Conservation (phyloP, 2,113 vertebrate species). For the Urocynchramus pylzowi region DNA sequence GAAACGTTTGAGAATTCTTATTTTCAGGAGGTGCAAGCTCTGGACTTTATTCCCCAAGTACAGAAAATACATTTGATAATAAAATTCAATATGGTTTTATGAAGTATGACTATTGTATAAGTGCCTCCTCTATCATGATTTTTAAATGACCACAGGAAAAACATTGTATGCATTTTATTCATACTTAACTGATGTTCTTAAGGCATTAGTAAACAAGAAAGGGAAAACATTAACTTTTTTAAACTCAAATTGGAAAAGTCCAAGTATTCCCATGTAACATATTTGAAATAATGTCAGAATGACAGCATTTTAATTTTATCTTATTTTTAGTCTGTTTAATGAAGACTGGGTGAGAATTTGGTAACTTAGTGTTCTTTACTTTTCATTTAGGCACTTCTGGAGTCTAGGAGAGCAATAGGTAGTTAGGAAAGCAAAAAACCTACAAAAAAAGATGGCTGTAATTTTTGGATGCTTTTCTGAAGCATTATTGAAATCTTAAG, state of each 20-base stretch:
- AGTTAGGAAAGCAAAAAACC: neutral
- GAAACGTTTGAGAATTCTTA: neutral
- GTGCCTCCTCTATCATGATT: neutral
- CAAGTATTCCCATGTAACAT: neutral
- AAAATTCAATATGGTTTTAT: neutral
- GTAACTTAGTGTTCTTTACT: neutral
- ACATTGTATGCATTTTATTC: neutral
- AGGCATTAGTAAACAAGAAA: neutral
- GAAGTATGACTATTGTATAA: neutral
- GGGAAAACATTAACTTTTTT: neutral
- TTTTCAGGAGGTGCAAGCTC: neutral
- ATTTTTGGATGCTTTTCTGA: neutral
- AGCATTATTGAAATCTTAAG: neutral
- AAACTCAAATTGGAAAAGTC: neutral
- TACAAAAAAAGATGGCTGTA: neutral
- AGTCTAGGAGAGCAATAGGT: neutral
- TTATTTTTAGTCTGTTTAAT: neutral
- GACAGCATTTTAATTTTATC: neutral
- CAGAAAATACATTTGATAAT: neutral
- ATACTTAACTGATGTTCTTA: neutral
- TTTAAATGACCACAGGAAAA: neutral
- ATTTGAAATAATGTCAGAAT: neutral
- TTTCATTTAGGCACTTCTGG: neutral
- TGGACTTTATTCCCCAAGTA: neutral
- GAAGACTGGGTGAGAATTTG: neutral